Conservation (phyloP, 1,140 invertebrate genomes). For the Drosophila busckii region DNA sequence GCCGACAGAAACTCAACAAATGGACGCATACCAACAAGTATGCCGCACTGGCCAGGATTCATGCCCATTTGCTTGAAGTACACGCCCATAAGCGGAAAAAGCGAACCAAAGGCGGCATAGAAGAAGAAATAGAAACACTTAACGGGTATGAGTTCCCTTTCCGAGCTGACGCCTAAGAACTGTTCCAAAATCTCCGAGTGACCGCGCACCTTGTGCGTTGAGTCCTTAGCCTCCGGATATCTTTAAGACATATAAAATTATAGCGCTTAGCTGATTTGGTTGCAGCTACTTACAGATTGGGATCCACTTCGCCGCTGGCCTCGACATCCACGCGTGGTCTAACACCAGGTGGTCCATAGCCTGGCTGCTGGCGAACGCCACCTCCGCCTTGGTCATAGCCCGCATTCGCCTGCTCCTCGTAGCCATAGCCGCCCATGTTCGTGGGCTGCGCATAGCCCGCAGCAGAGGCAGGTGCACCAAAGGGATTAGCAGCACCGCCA, state of each 20-base stretch:
- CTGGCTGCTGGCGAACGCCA: slow-evolving; percentile 18
- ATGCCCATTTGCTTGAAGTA: slow-evolving; percentile 99
- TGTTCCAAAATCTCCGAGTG: slow-evolving; percentile 90
- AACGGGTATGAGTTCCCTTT: slow-evolving; percentile 93
- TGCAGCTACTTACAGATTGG: slow-evolving; percentile 80
- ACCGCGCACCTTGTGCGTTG: slow-evolving; percentile 92
- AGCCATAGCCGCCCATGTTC: slow-evolving; percentile 44
- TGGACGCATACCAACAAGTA: slow-evolving; percentile 94
- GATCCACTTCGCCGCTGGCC: slow-evolving; percentile 87
- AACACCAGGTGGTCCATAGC: slow-evolving; percentile 57
- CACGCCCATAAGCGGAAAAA: slow-evolving; percentile 98
- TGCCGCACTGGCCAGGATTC: slow-evolving; percentile 96
- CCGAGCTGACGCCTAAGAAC: slow-evolving; percentile 87
- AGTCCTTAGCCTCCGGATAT: slow-evolving; percentile 90
- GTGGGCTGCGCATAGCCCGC: slow-evolving; percentile 44
- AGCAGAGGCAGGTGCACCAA: slow-evolving; percentile 48
- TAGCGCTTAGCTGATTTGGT: background rate
- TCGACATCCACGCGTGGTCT: slow-evolving; percentile 87
- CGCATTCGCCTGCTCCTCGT: slow-evolving; percentile 48
- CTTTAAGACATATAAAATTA: slow-evolving; percentile 60
- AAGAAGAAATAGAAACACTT: slow-evolving; percentile 99
- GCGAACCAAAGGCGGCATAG: slow-evolving; percentile 98
- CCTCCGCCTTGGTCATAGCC: slow-evolving; percentile 57
- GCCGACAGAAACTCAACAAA: slow-evolving; percentile 98
- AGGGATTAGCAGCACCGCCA: slow-evolving; percentile 57